phyloP scores from a whole-genome alignment of 1,140 invertebrate genomes.

The Platyscapa corneri region DNA sequence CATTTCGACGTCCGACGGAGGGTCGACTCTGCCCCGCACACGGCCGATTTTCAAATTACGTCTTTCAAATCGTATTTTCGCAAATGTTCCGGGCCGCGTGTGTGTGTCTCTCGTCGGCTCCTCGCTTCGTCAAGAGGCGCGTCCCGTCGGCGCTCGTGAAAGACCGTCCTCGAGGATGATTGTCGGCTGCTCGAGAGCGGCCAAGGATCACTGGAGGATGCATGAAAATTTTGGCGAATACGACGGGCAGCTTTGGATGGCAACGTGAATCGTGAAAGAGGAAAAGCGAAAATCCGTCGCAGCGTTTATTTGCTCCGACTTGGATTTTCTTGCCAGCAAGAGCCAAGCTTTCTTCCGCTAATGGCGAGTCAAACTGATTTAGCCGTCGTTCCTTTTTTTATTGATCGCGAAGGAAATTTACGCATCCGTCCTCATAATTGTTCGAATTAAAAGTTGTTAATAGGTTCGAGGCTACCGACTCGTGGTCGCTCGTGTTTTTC shows the following conservation, averaged over 20 bases:
- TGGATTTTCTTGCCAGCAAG: background rate
- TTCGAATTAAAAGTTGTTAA: background rate
- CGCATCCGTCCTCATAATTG: background rate
- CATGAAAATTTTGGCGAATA: background rate
- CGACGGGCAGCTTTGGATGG: background rate
- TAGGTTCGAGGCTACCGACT: background rate
- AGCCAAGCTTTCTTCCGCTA: background rate
- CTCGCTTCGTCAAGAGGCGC: background rate
- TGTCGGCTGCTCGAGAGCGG: background rate
- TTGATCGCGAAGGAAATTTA: background rate
- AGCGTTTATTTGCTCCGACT: background rate
- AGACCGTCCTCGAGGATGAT: background rate
- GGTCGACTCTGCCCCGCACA: conserved; percentile 67
- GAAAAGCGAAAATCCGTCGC: background rate
- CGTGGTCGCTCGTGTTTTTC: background rate
- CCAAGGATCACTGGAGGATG: background rate
- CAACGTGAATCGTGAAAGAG: background rate
- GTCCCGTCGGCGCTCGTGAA: background rate
- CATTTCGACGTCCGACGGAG: conserved; percentile 75
- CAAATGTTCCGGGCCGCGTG: conserved; percentile 42
- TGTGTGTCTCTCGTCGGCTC: no score
- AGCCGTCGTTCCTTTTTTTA: background rate
- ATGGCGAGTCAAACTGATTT: background rate
- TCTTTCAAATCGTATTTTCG: conserved; percentile 72
- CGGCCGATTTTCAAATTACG: conserved; percentile 74